A percentile compares a stretch with the other conserved stretches of the same genome.
Conservation (phyloP, 2,113 vertebrate genomes). For the Leiothrix lutea region DNA sequence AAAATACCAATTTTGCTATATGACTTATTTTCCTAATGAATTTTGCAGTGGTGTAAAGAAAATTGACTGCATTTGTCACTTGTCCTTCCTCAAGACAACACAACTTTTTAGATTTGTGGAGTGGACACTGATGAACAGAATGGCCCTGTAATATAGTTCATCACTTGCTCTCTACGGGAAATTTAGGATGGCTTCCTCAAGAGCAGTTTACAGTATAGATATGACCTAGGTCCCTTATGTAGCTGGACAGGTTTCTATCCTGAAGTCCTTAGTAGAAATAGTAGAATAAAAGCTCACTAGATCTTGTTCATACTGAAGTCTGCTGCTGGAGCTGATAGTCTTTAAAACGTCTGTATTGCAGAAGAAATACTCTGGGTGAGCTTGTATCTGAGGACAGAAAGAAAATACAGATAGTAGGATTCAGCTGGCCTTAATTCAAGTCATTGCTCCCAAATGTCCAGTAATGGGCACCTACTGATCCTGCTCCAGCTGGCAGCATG, state of each 20-base stretch:
- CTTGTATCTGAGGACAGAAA: background rate
- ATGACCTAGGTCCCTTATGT: background rate
- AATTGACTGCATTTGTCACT: background rate
- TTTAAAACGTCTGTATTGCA: background rate
- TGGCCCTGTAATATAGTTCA: background rate
- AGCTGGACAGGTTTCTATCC: background rate
- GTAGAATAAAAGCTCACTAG: background rate
- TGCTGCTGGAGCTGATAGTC: background rate
- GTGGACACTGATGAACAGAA: background rate
- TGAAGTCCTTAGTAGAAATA: background rate
- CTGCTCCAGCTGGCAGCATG: slow-evolving; percentile 45
- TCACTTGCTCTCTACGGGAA: background rate
- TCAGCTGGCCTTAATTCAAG: slow-evolving; percentile 45
- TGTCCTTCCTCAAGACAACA: background rate
- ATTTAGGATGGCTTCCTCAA: background rate
- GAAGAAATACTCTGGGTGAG: background rate
- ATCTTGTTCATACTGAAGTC: background rate
- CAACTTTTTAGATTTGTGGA: background rate
- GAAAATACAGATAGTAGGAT: slow-evolving; percentile 24
- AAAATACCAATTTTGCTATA: background rate
- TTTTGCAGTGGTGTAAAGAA: background rate
- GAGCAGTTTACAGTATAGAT: background rate
- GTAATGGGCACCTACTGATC: slow-evolving; percentile 47
- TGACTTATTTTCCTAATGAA: background rate
- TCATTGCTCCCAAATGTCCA: slow-evolving; percentile 51